A percentile compares a stretch with the other conserved stretches of the same genome.
Evolutionary conservation across 2,888 invertebrate species (phyloP).

Genomic region (Leptura quadrifasciata): DNA sequence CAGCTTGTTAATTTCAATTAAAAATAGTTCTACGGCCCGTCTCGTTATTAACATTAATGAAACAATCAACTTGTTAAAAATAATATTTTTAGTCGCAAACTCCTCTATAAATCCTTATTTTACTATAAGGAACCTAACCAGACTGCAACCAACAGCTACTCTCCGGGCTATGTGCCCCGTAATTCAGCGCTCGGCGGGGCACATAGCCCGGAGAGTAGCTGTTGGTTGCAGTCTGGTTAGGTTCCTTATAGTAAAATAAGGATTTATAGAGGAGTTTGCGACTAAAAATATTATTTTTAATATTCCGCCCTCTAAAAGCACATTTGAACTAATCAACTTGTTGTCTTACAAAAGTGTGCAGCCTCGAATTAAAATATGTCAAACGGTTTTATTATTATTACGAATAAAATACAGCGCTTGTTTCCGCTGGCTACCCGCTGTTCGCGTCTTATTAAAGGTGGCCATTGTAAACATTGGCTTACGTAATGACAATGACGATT

Average conservation of each 20-base stretch:
- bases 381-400: neutral
- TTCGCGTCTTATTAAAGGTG: constrained; percentile 23
- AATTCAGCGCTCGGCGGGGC: too few relatives aligned
- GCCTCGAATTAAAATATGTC: constrained; percentile 23
- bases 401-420: constrained; percentile 24
- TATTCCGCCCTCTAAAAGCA: too few relatives aligned
- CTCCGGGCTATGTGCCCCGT: too few relatives aligned
- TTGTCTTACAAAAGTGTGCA: neutral
- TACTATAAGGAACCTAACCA: too few relatives aligned
- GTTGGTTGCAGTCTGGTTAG: too few relatives aligned
- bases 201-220: too few relatives aligned
- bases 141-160: too few relatives aligned
- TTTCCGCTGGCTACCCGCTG: constrained; percentile 34
- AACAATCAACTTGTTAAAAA: neutral
- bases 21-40: neutral
- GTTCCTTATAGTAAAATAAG: too few relatives aligned
- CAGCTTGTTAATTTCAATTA: constrained; percentile 2
- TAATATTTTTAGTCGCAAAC: too few relatives aligned
- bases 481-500: constrained; percentile 24
- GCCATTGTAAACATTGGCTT: constrained; percentile 28
- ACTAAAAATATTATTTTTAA: too few relatives aligned
- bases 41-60: constrained; percentile 1
- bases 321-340: neutral
- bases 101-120: too few relatives aligned
- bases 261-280: too few relatives aligned